Percentiles rank a stretch among this genome's conserved stretches.
Evolutionary conservation across 2,888 invertebrate genomes (phyloP).

Genomic region (Perdita meconis): DNA sequence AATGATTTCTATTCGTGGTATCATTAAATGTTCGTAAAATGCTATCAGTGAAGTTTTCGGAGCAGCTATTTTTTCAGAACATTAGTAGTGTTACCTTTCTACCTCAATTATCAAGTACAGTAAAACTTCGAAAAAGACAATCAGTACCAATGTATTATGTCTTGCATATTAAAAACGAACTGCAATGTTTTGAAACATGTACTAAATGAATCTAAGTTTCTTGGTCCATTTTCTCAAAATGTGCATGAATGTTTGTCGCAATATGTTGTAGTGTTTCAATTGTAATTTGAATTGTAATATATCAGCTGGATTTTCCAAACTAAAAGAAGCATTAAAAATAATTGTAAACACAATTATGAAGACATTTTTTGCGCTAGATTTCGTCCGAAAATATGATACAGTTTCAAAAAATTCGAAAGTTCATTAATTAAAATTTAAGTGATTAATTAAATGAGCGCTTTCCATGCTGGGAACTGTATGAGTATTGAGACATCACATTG

Average conservation of each 20-base stretch:
- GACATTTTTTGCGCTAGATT: neutral
- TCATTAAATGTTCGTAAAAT: slow-evolving; percentile 30
- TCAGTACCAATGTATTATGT: slow-evolving; percentile 18
- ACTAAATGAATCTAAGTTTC: slow-evolving; percentile 42
- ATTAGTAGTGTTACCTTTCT: slow-evolving; percentile 35
- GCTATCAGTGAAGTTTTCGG: slow-evolving; percentile 56
- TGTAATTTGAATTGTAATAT: slow-evolving; percentile 12
- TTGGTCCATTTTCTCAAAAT: slow-evolving; percentile 60
- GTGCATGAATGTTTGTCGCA: slow-evolving; percentile 18
- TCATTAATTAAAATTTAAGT: neutral
- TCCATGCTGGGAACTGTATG: too few relatives aligned
- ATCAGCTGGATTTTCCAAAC: neutral
- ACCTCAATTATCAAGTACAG: slow-evolving; percentile 40
- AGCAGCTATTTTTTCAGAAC: slow-evolving; percentile 50
- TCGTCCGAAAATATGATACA: neutral
- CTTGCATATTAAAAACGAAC: slow-evolving; percentile 31
- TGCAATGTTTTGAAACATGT: slow-evolving; percentile 22
- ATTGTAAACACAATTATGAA: neutral
- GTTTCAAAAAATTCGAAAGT: neutral
- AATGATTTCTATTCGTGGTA: slow-evolving; percentile 43
- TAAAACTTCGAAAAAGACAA: slow-evolving; percentile 34
- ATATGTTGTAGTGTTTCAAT: slow-evolving; percentile 22
- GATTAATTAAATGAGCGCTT: too few relatives aligned
- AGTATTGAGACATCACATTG: too few relatives aligned
- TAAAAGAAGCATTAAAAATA: neutral